Percentiles rank a stretch among this genome's conserved stretches.
Evolutionary conservation across 2,888 invertebrate species (phyloP).

Genomic region (Andrena hattorfiana): DNA sequence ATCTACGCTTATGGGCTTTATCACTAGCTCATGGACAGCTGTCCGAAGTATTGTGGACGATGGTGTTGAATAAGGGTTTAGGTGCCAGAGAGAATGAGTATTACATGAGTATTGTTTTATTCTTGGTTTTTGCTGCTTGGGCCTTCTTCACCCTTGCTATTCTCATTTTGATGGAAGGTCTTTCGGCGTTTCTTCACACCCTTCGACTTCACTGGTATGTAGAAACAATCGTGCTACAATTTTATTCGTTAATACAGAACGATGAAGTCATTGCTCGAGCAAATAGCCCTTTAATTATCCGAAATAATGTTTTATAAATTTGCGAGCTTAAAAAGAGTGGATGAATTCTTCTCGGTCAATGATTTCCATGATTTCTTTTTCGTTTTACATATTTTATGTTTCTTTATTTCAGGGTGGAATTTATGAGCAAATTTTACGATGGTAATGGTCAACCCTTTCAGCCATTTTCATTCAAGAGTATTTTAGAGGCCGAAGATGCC

Average conservation of each 20-base stretch:
- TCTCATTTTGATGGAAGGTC: constrained; percentile 95
- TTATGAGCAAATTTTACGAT: constrained; percentile 91
- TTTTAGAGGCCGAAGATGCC: constrained; percentile 84
- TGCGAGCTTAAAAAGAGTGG: no score
- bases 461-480: constrained; percentile 89
- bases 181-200: constrained; percentile 96
- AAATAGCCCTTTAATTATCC: no score
- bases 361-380: no score
- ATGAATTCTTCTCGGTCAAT: no score
- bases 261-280: no score
- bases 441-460: constrained; percentile 89
- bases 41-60: constrained; percentile 92
- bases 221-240: neutral
- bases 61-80: constrained; percentile 88
- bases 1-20: constrained; percentile 97
- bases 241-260: neutral
- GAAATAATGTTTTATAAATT: no score
- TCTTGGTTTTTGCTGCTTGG: constrained; percentile 91
- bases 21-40: constrained; percentile 97
- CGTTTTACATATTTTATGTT: constrained; percentile 5
- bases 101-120: constrained; percentile 85
- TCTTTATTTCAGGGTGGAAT: constrained; percentile 88
- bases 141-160: constrained; percentile 93
- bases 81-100: constrained; percentile 76
- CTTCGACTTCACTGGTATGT: constrained; percentile 94